Percentiles rank a stretch among this genome's conserved stretches.
Conservation (phyloP, 1,140 invertebrate species). For the Drosophila repletoides region DNA sequence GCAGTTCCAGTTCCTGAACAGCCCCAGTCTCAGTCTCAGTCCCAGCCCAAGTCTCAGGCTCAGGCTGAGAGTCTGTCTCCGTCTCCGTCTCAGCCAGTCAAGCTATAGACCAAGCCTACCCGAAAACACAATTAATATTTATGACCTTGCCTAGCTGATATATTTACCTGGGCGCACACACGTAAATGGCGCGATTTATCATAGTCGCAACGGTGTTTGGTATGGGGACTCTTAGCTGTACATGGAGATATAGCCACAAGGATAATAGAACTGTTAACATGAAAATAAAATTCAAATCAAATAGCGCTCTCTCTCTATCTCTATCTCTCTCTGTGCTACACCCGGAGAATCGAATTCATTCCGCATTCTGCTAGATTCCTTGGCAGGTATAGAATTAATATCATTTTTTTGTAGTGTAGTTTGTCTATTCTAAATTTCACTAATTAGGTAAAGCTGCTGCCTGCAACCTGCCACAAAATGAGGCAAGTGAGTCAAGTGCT, state of each 20-base stretch:
- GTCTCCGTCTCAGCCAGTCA: not conserved
- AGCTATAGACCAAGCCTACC: too few relatives aligned
- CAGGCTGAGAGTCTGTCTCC: too few relatives aligned
- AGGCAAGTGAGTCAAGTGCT: not conserved
- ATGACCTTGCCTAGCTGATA: constrained; percentile 77
- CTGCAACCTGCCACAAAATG: constrained; percentile 28
- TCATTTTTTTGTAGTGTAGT: constrained; percentile 12
- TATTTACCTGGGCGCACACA: constrained; percentile 78
- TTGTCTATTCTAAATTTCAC: constrained; percentile 72
- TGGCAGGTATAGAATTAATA: too few relatives aligned
- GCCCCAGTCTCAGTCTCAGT: not conserved
- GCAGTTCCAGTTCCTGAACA: constrained; percentile 44
- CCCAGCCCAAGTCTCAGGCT: not conserved
- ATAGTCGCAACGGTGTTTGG: constrained; percentile 26
- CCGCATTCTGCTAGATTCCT: too few relatives aligned
- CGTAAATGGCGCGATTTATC: constrained; percentile 77
- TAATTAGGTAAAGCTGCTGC: constrained; percentile 70
- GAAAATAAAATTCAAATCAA: constrained; percentile 74
- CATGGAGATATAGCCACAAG: constrained; percentile 65
- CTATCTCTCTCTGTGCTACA: not conserved
- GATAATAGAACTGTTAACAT: constrained; percentile 81
- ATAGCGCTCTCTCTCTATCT: constrained; percentile 49
- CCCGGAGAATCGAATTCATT: too few relatives aligned
- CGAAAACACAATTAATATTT: constrained; percentile 76
- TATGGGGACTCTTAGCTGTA: not conserved